A percentile compares a stretch with the other conserved stretches of the same genome.
These are phyloP conservation scores for Chunga burmeisteri DNA, from an alignment of 2,113 vertebrate genomes.

Conservation along the genomic window DNA sequence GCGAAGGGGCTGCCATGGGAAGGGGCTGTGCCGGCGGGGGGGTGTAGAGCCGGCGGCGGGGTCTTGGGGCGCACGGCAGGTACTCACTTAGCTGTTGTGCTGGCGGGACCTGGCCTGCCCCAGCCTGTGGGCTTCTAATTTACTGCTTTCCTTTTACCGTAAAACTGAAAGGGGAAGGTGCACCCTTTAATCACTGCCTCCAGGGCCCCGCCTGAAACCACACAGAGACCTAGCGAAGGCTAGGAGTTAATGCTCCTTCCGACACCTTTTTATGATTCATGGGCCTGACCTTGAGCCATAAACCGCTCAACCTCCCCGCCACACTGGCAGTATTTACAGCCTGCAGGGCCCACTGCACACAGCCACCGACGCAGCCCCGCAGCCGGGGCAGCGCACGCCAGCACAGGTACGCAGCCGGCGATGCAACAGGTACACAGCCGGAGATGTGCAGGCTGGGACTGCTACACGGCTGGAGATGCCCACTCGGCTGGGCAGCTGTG, in stretches of 20 bases:
- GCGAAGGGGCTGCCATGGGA: not conserved
- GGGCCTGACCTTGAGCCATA: slow-evolving; percentile 81
- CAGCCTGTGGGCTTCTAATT: slow-evolving; percentile 69
- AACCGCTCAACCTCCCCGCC: slow-evolving; percentile 73
- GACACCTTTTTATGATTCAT: slow-evolving; percentile 82
- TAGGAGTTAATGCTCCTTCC: slow-evolving; percentile 76
- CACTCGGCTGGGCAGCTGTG: accelerated
- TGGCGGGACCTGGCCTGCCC: slow-evolving; percentile 39
- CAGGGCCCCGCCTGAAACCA: slow-evolving; percentile 70
- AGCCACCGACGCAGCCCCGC: not conserved
- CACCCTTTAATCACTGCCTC: slow-evolving; percentile 73
- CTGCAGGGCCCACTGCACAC: slow-evolving; percentile 55
- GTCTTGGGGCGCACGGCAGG: not conserved
- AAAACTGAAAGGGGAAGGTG: slow-evolving; percentile 75
- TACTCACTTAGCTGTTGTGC: not conserved
- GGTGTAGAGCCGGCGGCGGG: accelerated
- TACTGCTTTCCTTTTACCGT: slow-evolving; percentile 75
- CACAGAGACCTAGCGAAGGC: slow-evolving; percentile 62
- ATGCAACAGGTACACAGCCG: not conserved
- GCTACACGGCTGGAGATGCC: accelerated
- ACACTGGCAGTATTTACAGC: slow-evolving; percentile 78
- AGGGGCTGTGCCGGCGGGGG: not conserved
- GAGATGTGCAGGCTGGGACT: not conserved
- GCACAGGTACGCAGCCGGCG: not conserved
- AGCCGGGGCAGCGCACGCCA: accelerated